phyloP scores from a whole-genome alignment of 1,140 invertebrate genomes.

The Heliconius congener region DNA sequence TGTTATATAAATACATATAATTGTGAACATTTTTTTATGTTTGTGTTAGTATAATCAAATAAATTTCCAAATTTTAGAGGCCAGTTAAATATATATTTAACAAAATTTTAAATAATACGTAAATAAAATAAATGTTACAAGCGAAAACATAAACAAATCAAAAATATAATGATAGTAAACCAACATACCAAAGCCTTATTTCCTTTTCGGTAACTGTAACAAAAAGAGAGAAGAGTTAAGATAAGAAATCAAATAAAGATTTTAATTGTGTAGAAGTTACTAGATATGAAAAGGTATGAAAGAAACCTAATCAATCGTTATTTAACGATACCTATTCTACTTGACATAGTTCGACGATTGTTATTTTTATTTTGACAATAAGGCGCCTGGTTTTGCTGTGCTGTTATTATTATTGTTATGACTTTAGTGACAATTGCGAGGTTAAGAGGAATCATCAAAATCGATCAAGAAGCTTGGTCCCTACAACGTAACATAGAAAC shows the following conservation, averaged over 20 bases:
- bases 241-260: neutral
- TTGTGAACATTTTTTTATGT: neutral
- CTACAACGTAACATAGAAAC: no score
- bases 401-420: no score
- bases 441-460: no score
- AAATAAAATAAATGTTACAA: neutral
- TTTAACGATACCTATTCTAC: no score
- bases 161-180: neutral
- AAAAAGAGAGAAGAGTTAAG: conserved; percentile 60
- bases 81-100: neutral
- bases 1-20: neutral
- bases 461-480: no score
- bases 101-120: neutral
- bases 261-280: no score
- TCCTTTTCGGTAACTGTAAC: conserved; percentile 93
- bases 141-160: neutral
- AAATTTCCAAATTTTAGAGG: neutral
- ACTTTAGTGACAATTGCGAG: no score
- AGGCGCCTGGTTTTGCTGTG: no score
- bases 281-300: no score
- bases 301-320: no score
- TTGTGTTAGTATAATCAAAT: neutral
- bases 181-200: conserved; percentile 91
- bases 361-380: no score
- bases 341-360: no score